A percentile compares a stretch with the other conserved stretches of the same genome.
Conservation (phyloP, 2,113 vertebrate genomes). For the Electrona antarctica region DNA sequence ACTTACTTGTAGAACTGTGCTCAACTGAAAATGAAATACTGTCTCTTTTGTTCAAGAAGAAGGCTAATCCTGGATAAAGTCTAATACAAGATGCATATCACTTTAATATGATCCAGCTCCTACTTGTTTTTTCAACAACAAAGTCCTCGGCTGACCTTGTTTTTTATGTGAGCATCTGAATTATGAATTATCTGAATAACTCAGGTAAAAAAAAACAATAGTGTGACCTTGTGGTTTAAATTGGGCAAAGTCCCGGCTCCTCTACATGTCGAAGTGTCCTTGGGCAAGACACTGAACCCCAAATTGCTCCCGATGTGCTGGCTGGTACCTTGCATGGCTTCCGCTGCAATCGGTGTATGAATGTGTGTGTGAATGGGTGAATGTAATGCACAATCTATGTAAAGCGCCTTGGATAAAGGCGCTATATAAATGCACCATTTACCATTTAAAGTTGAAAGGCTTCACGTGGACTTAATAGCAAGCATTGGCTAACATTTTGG, state of each 20-base stretch:
- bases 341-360: too few relatives aligned
- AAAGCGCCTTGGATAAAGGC: too few relatives aligned
- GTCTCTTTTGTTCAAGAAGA: slow-evolving; percentile 1
- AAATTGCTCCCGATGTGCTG: too few relatives aligned
- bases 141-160: slow-evolving; percentile 28
- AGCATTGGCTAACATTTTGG: slow-evolving; percentile 8
- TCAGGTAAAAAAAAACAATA: neutral
- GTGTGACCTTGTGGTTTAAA: neutral
- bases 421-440: too few relatives aligned
- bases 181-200: neutral
- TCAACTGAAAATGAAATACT: neutral
- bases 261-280: too few relatives aligned
- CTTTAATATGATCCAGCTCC: neutral
- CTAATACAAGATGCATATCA: slow-evolving; percentile 14
- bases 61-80: neutral
- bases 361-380: too few relatives aligned
- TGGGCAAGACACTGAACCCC: too few relatives aligned
- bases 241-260: too few relatives aligned
- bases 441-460: neutral
- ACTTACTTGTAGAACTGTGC: neutral
- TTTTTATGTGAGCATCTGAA: slow-evolving; percentile 12
- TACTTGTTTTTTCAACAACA: slow-evolving; percentile 22
- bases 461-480: slow-evolving; percentile 1
- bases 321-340: too few relatives aligned
- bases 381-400: too few relatives aligned